Percentiles rank a stretch among this genome's conserved stretches.
Evolutionary conservation across 2,113 vertebrate species (phyloP).

Genomic region (Anguilla rostrata): DNA sequence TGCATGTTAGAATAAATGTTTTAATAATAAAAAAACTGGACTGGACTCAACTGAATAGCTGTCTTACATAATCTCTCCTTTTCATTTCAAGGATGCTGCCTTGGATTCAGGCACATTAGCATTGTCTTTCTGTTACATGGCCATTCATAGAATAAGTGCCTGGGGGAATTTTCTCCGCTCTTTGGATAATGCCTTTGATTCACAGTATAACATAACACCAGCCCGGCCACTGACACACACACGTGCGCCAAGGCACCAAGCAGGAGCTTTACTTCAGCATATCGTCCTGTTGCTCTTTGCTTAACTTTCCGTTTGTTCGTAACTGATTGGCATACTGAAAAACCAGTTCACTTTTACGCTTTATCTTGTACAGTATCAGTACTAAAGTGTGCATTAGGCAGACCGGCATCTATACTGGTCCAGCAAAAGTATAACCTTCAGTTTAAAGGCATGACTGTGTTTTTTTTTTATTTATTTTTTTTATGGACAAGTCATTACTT

Average conservation of each 20-base stretch:
- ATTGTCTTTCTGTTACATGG: conserved; percentile 8
- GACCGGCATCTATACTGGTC: too few relatives aligned
- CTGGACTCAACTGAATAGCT: not conserved
- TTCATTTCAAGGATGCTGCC: not conserved
- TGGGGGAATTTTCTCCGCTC: not conserved
- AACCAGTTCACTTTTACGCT: too few relatives aligned
- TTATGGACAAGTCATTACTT: too few relatives aligned
- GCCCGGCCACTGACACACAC: not conserved
- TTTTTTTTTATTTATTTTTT: too few relatives aligned
- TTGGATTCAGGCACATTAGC: conserved; percentile 1
- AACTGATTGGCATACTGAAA: too few relatives aligned
- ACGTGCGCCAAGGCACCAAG: not conserved
- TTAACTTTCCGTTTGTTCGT: too few relatives aligned
- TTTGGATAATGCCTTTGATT: not conserved
- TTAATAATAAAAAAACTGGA: conserved; percentile 31
- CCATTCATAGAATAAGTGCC: not conserved
- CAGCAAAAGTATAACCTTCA: not conserved
- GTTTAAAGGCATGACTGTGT: not conserved
- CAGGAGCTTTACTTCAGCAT: too few relatives aligned
- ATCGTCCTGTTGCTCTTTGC: too few relatives aligned
- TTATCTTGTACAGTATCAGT: too few relatives aligned
- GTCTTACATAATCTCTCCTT: not conserved
- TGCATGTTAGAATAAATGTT: conserved; percentile 40
- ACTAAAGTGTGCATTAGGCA: too few relatives aligned
- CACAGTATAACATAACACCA: not conserved